A percentile compares a stretch with the other conserved stretches of the same genome.
These are phyloP conservation scores for Petrocephalus sullivani DNA, from an alignment of 2,797 vertebrate genomes.

Conservation along the genomic window DNA sequence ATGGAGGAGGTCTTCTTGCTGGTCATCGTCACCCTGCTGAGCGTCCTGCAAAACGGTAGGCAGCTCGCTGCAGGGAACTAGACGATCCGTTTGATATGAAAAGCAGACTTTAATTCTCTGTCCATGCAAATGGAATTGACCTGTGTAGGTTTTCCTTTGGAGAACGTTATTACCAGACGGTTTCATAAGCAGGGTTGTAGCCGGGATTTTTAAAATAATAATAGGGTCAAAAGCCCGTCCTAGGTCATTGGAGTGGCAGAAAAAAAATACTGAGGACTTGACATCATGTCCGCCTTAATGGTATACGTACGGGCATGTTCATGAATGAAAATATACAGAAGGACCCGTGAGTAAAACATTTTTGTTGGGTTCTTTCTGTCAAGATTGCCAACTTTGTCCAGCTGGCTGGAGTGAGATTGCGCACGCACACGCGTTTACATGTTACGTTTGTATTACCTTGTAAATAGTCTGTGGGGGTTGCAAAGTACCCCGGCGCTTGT, in stretches of 20 bases:
- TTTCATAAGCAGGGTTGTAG: background rate
- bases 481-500: background rate
- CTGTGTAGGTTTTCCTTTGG: background rate
- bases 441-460: background rate
- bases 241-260: too few species aligned
- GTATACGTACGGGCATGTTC: too few species aligned
- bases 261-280: too few species aligned
- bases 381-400: background rate
- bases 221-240: too few species aligned
- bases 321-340: background rate
- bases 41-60: conserved; percentile 88
- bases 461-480: background rate
- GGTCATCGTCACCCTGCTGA: conserved; percentile 80
- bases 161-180: background rate
- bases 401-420: background rate
- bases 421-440: background rate
- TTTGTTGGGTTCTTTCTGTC: background rate
- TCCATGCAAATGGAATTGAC: background rate
- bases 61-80: background rate
- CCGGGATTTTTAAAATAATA: too few species aligned
- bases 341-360: background rate
- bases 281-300: too few species aligned
- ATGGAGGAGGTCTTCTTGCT: conserved; percentile 78
- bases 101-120: background rate
- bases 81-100: background rate